Percentiles rank a stretch among this genome's conserved stretches.
These are phyloP conservation scores for Serinus canaria DNA, from an alignment of 2,113 vertebrate species.

Conservation along the genomic window DNA sequence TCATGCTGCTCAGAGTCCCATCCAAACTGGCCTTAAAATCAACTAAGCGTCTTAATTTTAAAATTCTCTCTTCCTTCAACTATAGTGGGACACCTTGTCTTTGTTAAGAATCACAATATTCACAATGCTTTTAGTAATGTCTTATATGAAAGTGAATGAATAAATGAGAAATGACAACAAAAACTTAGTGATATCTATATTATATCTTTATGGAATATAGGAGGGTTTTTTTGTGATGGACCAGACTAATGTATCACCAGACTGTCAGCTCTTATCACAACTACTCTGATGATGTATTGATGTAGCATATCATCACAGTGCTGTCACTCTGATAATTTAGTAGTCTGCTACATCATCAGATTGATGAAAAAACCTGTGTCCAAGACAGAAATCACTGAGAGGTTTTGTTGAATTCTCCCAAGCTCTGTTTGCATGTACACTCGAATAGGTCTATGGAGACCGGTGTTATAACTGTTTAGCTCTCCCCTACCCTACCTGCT, in stretches of 20 bases:
- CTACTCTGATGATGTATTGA: neutral
- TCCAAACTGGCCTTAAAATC: neutral
- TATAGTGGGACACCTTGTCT: rapidly evolving
- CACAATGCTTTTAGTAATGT: neutral
- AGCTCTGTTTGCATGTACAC: neutral
- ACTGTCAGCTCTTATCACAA: neutral
- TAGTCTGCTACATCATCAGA: neutral
- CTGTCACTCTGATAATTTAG: neutral
- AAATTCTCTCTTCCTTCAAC: neutral
- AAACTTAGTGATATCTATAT: neutral
- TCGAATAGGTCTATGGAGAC: neutral
- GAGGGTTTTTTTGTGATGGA: neutral
- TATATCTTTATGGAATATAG: neutral
- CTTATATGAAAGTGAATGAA: neutral
- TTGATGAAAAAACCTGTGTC: neutral
- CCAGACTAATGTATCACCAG: neutral
- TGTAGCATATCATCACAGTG: neutral
- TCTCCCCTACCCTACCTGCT: neutral
- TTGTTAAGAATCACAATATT: neutral
- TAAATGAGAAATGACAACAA: neutral
- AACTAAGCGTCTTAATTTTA: neutral
- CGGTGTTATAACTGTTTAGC: neutral
- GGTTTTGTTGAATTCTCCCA: neutral
- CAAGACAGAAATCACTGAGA: neutral
- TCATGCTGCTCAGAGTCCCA: neutral